These are phyloP conservation scores for Pheosia gnoma DNA, from an alignment of 2,888 invertebrate species.

Conservation along the genomic window DNA sequence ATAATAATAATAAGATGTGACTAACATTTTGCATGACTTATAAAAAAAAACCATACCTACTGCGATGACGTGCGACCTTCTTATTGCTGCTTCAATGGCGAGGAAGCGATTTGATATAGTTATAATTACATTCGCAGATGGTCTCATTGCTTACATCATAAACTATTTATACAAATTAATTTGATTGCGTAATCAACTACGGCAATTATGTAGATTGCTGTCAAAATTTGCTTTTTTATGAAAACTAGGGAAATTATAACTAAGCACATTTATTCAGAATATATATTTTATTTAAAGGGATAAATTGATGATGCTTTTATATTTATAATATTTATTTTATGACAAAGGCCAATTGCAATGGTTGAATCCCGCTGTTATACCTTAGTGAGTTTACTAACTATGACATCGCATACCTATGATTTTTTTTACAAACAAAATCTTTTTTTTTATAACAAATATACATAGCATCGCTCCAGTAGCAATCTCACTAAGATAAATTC, in stretches of 20 bases:
- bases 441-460: too few relatives aligned
- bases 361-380: background rate
- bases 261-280: background rate
- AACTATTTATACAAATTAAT: background rate
- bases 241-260: background rate
- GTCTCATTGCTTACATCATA: background rate
- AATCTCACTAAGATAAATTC: background rate
- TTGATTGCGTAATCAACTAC: background rate
- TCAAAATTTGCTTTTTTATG: slow-evolving; percentile 4
- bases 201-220: background rate
- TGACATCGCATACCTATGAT: too few relatives aligned
- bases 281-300: background rate
- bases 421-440: too few relatives aligned
- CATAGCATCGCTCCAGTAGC: background rate
- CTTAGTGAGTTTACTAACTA: too few relatives aligned
- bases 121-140: slow-evolving; percentile 1
- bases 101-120: background rate
- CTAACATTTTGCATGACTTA: slow-evolving; percentile 32
- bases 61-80: background rate
- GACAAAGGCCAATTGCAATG: background rate
- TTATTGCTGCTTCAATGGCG: background rate
- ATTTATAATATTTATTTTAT: background rate
- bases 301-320: too few relatives aligned
- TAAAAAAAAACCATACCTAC: background rate
- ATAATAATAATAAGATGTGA: slow-evolving; percentile 4